Evolutionary conservation across 2,888 invertebrate genomes (phyloP), one percentile per base, ranked within the genome.

Genomic region (Chrysotoxum bicinctum): DNA sequence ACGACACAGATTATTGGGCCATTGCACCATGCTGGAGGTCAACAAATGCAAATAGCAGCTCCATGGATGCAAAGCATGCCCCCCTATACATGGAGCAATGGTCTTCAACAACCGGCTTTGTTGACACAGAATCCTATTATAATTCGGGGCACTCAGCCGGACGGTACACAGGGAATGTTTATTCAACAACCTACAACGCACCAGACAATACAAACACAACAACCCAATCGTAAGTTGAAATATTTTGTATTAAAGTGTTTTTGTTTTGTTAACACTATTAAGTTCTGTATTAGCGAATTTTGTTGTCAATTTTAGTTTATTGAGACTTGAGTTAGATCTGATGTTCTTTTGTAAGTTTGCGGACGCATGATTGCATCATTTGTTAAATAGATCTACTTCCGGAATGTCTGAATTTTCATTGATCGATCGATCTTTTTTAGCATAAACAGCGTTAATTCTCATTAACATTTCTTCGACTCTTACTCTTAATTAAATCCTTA

Each of bases 111-210:
- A 0, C 94, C 94, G 40, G 93, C 95, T 0, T 91, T 96, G 6
- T 93, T 96, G 1, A 94, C 95, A 0, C 96, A 95, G 16, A 97
- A 96, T 92, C 96, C 96, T 8, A 97, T 97, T 89, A 97, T 97
- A 87, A 90, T 91, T 52, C 92, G 97, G 48, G 96, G 96, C 21
- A 94, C 95, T 0, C 97, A 96, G 90, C 94, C 95, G 1, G 97
- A 97, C 90, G 94, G 93, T 8, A 93, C 93, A 0, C 93, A 93
- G 12, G 94, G 95, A 37, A 96, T 98, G 96, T 97, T 96, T 90
- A 97, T 97, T 87, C 96, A 97, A 14, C 94, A 95, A 91, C 89
- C 92, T 10, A 91, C 95, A 88, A 84, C 91, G 2, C 92, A 91
- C 80, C 92, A 91, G 87, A 89, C 94, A 0, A 93, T 95, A 74